Evolutionary conservation across 2,797 vertebrate species (phyloP), one percentile per base, ranked within the genome.

Genomic region (Characodon lateralis): DNA sequence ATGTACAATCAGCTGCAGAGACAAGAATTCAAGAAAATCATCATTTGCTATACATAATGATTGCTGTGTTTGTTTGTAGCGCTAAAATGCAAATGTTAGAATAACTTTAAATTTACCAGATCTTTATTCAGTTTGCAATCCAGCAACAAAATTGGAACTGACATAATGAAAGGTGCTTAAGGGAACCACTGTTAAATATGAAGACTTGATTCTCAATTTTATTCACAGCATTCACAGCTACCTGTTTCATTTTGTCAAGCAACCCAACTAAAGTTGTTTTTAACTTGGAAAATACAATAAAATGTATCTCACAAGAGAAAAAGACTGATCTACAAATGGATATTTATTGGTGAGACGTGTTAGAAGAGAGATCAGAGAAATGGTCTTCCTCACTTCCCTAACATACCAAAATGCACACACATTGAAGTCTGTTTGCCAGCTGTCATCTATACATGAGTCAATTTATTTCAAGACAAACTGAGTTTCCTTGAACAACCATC

Each of bases 391-490:
- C 58, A 35, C 65, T 68, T 80, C 76, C 72, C 76, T 63, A 68
- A 74, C 71, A 66, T 76, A 76, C 86, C 78, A 68, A 84, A 70
- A 76, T 24, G 43, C 74, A 69, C 56, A 75, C 72, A 86, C 84
- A 80, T 80, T 76, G 1, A 16, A 74, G 73, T 79, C 80, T 73
- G 79, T 81, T 81, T 70, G 68, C 88, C 89, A 91, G 85, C 92
- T 92, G 90, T 88, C 89, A 65, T 56, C 73, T 79, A 88, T 92
- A 93, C 81, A 74, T 14, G 72, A 68, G 56, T 41, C 86, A 78
- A 94, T 94, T 92, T 65, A 93, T 94, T 92, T 88, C 58, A 78
- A 91, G 91, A 94, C 92, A 89, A 94, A 95, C 90, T 16, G 43
- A 83, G 77, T 90, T 91, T 91, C 91, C 75, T 74, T 51, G 76